Evolutionary conservation across 1,140 invertebrate genomes (phyloP), one percentile per base, ranked within the genome.

Genomic region (Nomia melanderi): DNA sequence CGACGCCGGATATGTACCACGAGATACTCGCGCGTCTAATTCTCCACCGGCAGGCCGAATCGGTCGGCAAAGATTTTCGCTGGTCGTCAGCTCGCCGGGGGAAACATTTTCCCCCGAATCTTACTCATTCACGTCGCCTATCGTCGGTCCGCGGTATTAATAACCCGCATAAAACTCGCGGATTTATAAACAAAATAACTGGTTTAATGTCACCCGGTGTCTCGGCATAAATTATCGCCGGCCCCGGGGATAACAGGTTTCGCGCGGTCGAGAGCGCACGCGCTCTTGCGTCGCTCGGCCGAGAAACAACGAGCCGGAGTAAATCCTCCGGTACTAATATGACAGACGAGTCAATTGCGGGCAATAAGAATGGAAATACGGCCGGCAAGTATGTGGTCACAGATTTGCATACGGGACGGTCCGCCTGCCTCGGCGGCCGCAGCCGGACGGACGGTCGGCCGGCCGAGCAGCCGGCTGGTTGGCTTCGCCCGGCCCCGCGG

Each of bases 131-230:
- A n/a, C 63, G 11, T 56, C 8, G 44, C 29, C 14, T 65, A 66
- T 31, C 44, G 36, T 64, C 20, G 20, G 50, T 39, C 33, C 6
- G 39, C 12, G 36, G 75, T 77, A 81, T 81, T 65, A 82, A 69
- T 69, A 50, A 39, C 53, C 0, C 14, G 36, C 23, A 72, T 67
- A 77, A 72, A 67, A 39, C 50, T 17, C 41, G 17, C 11, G 36
- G 41, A 78, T 64, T 67, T 76, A 73, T 75, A 53, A 12, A 57
- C 36, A 23, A 77, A 70, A 62, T 77, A 77, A 77, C 65, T 70
- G 66, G 65, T 77, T 70, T 62, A 77, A 41, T 65, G 39, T 75
- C 73, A 47, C 66, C 57, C 14, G 50, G 8, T 12, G 20, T 29
- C n/a, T n/a, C n/a, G 8, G 17, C 39, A 41, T 67, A 59, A 67